Evolutionary conservation across 2,888 invertebrate genomes (phyloP).

Genomic region (Melieria crassipennis): DNA sequence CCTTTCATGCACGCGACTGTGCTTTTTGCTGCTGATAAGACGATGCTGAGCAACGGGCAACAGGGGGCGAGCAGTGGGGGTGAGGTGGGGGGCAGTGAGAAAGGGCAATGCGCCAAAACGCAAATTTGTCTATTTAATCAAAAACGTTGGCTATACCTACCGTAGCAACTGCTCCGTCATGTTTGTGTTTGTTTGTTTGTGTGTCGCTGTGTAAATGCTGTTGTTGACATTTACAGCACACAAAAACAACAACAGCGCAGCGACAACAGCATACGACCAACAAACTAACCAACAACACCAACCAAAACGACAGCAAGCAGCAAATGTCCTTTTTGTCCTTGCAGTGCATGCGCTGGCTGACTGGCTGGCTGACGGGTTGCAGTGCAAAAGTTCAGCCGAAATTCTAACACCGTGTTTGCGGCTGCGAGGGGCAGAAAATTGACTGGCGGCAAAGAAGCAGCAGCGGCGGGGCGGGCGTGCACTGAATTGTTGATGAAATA

Average conservation of each 20-base stretch:
- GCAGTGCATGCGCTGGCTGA: not conserved
- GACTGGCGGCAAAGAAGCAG: not conserved
- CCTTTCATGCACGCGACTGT: too few relatives aligned
- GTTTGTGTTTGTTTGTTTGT: not conserved
- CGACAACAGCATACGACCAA: conserved; percentile 18
- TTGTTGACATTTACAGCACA: conserved; percentile 27
- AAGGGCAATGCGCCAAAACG: not conserved
- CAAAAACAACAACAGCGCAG: conserved; percentile 15
- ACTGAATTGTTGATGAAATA: not conserved
- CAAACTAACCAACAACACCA: not conserved
- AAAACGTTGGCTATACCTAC: conserved; percentile 7
- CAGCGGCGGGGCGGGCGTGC: not conserved
- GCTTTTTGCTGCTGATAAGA: too few relatives aligned
- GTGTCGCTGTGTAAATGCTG: conserved; percentile 11
- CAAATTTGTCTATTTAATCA: conserved; percentile 22
- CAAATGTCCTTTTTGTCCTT: not conserved
- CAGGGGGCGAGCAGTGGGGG: not conserved
- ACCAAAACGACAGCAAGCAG: not conserved
- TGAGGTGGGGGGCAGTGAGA: not conserved
- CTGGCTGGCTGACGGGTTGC: not conserved
- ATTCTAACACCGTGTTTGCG: not conserved
- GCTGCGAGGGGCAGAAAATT: not conserved
- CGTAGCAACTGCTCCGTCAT: not conserved
- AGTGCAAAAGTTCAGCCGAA: not conserved
- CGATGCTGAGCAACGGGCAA: not conserved